Conservation (phyloP, 92 coral and sea anemone genomes). For the Parazoanthus atlanticus region DNA sequence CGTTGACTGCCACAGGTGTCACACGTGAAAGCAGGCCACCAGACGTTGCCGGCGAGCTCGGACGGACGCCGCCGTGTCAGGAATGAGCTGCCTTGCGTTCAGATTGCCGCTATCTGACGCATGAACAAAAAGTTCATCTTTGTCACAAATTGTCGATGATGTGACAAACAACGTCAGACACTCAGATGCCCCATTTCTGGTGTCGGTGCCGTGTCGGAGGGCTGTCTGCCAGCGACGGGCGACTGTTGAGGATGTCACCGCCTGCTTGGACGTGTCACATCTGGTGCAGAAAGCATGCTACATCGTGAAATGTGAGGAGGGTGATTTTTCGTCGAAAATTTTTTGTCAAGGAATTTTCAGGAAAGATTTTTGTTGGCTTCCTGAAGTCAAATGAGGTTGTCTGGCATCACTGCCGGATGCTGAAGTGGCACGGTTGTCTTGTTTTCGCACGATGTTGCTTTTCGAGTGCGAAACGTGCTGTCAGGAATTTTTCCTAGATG, state of each 20-base stretch:
- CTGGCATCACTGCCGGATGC: background rate
- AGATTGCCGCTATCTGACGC: background rate
- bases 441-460: background rate
- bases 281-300: background rate
- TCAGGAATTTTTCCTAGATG: slow-evolving; percentile 9
- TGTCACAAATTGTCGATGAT: background rate
- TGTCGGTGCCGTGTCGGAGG: slow-evolving; percentile 18
- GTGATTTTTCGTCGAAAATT: background rate
- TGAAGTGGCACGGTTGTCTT: background rate
- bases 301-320: background rate
- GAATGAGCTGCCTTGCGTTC: background rate
- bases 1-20: background rate
- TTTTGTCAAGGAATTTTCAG: background rate
- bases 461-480: background rate
- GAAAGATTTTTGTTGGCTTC: background rate
- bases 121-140: background rate
- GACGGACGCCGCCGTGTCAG: background rate
- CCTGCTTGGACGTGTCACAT: background rate
- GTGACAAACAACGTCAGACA: slow-evolving; percentile 17
- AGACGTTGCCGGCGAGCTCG: slow-evolving; percentile 10
- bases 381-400: background rate
- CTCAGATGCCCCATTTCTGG: slow-evolving; percentile 11
- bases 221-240: slow-evolving; percentile 23
- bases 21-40: slow-evolving; percentile 11
- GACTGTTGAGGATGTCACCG: slow-evolving; percentile 14